Percentiles rank a stretch among this genome's conserved stretches.
phyloP scores from a whole-genome alignment of 2,888 invertebrate genomes.

The Globia sparganii region DNA sequence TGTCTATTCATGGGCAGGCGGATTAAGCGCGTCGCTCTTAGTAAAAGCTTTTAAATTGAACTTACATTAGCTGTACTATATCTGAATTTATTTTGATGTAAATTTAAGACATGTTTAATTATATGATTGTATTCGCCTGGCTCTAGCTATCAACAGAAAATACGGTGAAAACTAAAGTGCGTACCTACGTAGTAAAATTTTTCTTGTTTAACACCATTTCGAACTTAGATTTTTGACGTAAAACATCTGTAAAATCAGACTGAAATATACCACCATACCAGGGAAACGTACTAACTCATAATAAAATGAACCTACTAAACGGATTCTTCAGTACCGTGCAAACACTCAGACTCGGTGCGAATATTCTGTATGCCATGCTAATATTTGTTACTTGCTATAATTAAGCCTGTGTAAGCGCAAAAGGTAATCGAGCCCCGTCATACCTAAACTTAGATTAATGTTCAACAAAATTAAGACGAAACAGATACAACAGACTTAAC shows the following conservation, averaged over 20 bases:
- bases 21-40: constrained; percentile 28
- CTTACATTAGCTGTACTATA: background rate
- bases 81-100: constrained; percentile 5
- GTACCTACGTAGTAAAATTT: background rate
- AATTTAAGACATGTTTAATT: background rate
- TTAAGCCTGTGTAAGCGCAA: background rate
- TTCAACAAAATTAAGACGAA: constrained; percentile 23
- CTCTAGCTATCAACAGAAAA: background rate
- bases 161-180: background rate
- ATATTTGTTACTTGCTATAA: background rate
- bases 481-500: constrained; percentile 9
- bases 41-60: constrained; percentile 31
- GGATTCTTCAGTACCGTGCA: background rate
- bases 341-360: background rate
- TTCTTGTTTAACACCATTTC: background rate
- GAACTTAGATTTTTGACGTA: background rate
- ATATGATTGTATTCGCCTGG: background rate
- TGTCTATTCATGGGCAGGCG: constrained; percentile 13
- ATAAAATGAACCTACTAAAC: background rate
- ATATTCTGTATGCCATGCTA: background rate
- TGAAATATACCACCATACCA: background rate
- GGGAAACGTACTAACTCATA: background rate
- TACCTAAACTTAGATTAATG: constrained; percentile 16
- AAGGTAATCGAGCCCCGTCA: background rate
- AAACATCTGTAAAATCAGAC: no score